A percentile compares a stretch with the other conserved stretches of the same genome.
Conservation (phyloP, 2,888 invertebrate species). For the Tineola bisselliella region DNA sequence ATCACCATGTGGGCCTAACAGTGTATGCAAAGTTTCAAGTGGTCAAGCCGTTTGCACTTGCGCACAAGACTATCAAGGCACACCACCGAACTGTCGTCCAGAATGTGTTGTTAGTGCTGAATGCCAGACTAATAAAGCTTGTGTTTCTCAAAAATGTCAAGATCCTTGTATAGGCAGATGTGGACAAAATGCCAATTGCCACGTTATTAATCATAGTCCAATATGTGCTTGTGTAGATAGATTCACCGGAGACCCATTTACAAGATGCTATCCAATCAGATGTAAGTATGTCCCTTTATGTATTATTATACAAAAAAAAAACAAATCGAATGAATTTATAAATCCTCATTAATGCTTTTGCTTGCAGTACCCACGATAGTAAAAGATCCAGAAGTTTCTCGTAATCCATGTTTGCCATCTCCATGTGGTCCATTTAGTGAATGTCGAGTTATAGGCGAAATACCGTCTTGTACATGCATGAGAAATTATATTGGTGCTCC, state of each 20-base stretch:
- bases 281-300: slow-evolving; percentile 36
- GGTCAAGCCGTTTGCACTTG: slow-evolving; percentile 79
- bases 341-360: too few relatives aligned
- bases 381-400: neutral
- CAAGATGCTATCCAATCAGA: slow-evolving; percentile 61
- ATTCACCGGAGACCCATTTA: slow-evolving; percentile 74
- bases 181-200: slow-evolving; percentile 76
- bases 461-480: slow-evolving; percentile 73
- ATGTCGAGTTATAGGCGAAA: slow-evolving; percentile 68
- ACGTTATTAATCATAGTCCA: slow-evolving; percentile 76
- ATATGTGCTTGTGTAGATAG: slow-evolving; percentile 73
- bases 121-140: slow-evolving; percentile 74
- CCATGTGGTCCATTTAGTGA: slow-evolving; percentile 76
- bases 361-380: neutral
- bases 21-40: slow-evolving; percentile 78
- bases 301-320: neutral
- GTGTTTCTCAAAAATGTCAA: slow-evolving; percentile 73
- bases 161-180: slow-evolving; percentile 80
- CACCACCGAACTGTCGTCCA: slow-evolving; percentile 76
- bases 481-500: slow-evolving; percentile 75
- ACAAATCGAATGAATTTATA: too few relatives aligned
- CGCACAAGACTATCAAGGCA: slow-evolving; percentile 70
- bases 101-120: slow-evolving; percentile 79
- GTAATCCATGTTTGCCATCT: slow-evolving; percentile 70
- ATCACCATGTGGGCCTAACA: slow-evolving; percentile 85